Evolutionary conservation across 1,140 invertebrate species (phyloP), one percentile per base, ranked within the genome.

Genomic region (Hirudo medicinalis): DNA sequence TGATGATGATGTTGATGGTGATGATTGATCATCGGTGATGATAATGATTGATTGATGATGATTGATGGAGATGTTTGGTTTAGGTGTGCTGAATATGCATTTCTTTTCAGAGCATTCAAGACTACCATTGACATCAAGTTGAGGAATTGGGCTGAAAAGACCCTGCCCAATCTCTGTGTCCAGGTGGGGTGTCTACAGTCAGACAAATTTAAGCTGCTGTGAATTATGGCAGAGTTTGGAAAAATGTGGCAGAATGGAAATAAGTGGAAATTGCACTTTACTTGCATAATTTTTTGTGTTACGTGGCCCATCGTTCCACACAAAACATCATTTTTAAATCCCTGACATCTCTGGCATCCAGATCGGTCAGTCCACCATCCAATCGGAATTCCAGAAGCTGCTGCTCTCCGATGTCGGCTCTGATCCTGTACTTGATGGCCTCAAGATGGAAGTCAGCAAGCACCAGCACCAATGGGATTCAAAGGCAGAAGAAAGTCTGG

Each of bases 81-180:
- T 15, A 29, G 19, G 17, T 74, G 68, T 3, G 27, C 57, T 72
- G n/a, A n/a, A n/a, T n/a, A n/a, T 36, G 32, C 32, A 36, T 36
- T 6, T 3, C 2, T 60, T 80, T 78, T 66, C 74, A 91, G 90
- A 77, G 91, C 89, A 27, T 99, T 98, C 80, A 98, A 98, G 80
- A 98, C 95, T 11, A 87, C 90, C 57, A 91, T 97, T 20, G 96
- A 99, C 81, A 99, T 99, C 72, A 93, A 93, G 80, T 82, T 99
- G 19, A 89, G 91, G 75, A 90, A 97, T 76, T 99, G 94, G 94
- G 91, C 93, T 0, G 93, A 97, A 77, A 86, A 89, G 67, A 88
- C 88, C 54, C 81, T 99, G 67, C 92, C 94, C 0, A 83, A 86
- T 8, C 89, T 89, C 80, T 91, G 90, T 72, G 90, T 95, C 6